Conservation (phyloP, 2,113 vertebrate genomes). For the Vulpes vulpes region DNA sequence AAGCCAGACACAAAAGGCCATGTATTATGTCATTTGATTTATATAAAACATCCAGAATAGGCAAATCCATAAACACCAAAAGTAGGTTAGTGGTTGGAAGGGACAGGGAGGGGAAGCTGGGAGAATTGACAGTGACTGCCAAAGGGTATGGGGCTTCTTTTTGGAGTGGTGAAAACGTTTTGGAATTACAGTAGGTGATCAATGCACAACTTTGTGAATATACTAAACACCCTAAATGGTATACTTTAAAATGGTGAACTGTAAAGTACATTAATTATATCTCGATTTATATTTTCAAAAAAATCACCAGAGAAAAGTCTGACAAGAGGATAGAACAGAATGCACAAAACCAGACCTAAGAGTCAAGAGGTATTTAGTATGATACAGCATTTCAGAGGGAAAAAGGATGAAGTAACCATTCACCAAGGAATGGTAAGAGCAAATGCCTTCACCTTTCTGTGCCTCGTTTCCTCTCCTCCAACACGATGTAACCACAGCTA, state of each 20-base stretch:
- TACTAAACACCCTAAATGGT: background rate
- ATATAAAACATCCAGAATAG: background rate
- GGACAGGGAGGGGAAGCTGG: background rate
- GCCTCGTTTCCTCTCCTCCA: background rate
- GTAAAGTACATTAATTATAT: background rate
- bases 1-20: background rate
- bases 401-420: background rate
- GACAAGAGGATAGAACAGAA: background rate
- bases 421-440: background rate
- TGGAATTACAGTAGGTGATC: background rate
- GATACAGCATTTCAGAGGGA: background rate
- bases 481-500: background rate
- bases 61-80: background rate
- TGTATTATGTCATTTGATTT: background rate
- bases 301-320: background rate
- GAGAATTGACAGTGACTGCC: background rate
- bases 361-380: background rate
- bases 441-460: background rate
- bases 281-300: background rate
- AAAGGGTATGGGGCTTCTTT: background rate
- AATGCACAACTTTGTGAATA: background rate
- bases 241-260: background rate
- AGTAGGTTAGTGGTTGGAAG: background rate
- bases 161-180: background rate
- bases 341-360: background rate